Percentiles rank a stretch among this genome's conserved stretches.
phyloP scores from a whole-genome alignment of 2,113 vertebrate species.

The Corydoras maculifer region DNA sequence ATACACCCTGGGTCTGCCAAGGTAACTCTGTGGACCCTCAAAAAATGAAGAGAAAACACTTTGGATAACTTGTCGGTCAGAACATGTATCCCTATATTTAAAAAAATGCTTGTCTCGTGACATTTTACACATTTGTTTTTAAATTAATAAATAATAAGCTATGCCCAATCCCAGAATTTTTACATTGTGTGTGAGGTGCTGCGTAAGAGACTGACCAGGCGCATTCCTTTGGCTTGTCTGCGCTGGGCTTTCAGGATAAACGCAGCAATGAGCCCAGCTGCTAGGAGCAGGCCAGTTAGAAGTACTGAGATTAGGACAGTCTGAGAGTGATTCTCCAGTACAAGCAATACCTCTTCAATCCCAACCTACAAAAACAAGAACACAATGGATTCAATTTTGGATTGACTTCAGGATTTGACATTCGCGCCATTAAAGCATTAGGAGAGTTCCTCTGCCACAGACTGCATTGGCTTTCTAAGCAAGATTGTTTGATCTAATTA shows the following conservation, averaged over 20 bases:
- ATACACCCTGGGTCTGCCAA: too few species aligned
- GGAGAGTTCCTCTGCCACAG: neutral
- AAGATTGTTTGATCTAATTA: neutral
- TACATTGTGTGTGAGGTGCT: neutral
- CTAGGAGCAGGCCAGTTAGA: conserved; percentile 76
- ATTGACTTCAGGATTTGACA: too few species aligned
- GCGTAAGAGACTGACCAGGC: conserved; percentile 74
- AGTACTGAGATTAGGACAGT: conserved; percentile 82
- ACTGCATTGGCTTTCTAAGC: neutral
- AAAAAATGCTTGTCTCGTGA: too few species aligned
- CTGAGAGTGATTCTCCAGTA: conserved; percentile 64
- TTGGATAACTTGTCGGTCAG: too few species aligned
- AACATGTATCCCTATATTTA: too few species aligned
- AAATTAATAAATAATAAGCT: too few species aligned
- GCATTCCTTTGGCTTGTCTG: conserved; percentile 76
- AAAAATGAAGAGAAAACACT: too few species aligned
- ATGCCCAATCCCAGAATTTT: neutral
- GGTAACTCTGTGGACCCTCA: too few species aligned
- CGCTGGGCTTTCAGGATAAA: conserved; percentile 77
- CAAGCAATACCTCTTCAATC: conserved; percentile 51
- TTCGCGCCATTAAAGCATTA: neutral
- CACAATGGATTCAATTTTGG: neutral
- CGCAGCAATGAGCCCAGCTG: conserved; percentile 69
- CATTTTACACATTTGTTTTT: too few species aligned
- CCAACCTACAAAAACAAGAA: conserved; percentile 25